These are phyloP conservation scores for Zingel zingel DNA, from an alignment of 2,113 vertebrate genomes.

Conservation along the genomic window DNA sequence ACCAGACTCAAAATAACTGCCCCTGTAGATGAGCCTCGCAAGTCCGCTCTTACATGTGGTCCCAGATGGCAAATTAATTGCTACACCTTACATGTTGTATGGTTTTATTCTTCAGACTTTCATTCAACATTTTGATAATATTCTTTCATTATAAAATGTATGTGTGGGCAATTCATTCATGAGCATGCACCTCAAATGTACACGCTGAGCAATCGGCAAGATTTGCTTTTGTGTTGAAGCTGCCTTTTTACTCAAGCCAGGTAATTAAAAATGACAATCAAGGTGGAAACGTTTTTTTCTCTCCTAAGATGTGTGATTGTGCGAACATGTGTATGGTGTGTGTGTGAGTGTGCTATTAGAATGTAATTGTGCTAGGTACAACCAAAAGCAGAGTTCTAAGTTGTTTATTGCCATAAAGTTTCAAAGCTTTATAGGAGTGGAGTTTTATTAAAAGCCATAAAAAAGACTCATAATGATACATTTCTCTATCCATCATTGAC, in stretches of 20 bases:
- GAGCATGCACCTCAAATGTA: neutral
- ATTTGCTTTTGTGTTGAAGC: conserved; percentile 15
- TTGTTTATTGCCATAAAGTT: conserved; percentile 48
- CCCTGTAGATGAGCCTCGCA: neutral
- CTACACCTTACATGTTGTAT: neutral
- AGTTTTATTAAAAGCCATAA: conserved; percentile 69
- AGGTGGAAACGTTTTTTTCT: conserved; percentile 18
- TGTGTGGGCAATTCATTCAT: neutral
- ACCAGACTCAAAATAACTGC: neutral
- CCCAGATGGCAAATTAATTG: conserved; percentile 4
- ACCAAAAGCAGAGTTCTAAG: conserved; percentile 29
- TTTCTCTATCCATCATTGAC: conserved; percentile 51
- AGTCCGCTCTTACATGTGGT: neutral
- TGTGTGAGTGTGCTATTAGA: conserved; percentile 23
- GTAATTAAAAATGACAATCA: conserved; percentile 47
- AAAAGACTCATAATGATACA: conserved; percentile 60
- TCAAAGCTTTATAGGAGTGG: conserved; percentile 60
- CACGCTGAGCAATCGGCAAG: conserved; percentile 1
- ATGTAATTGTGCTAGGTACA: conserved; percentile 40
- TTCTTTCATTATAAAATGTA: neutral
- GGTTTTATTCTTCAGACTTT: neutral
- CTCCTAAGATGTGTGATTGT: neutral
- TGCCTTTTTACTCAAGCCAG: conserved; percentile 9
- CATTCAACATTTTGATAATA: neutral
- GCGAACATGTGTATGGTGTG: conserved; percentile 8